Evolutionary conservation across 2,888 invertebrate species (phyloP).

Genomic region (Lymantria dispar): DNA sequence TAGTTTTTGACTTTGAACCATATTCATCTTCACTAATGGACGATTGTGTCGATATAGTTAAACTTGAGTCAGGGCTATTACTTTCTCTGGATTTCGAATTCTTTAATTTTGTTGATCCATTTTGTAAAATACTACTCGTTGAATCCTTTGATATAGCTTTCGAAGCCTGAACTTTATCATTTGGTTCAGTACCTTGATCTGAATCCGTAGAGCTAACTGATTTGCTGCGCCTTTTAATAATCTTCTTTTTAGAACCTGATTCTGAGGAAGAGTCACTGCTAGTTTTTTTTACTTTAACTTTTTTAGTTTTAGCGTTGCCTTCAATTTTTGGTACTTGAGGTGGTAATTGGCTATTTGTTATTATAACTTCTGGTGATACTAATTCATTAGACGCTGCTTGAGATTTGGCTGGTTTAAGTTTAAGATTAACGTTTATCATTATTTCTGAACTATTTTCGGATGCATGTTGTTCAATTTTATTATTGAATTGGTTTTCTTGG

Average conservation of each 20-base stretch:
- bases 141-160: conserved; percentile 48
- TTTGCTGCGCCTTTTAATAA: conserved; percentile 68
- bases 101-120: conserved; percentile 55
- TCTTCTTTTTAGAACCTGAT: conserved; percentile 61
- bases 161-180: conserved; percentile 45
- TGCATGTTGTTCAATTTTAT: conserved; percentile 55
- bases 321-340: conserved; percentile 77
- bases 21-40: conserved; percentile 77
- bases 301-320: conserved; percentile 55
- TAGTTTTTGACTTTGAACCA: conserved; percentile 50
- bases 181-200: conserved; percentile 56
- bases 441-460: conserved; percentile 69
- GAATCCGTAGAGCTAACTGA: conserved; percentile 73
- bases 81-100: conserved; percentile 70
- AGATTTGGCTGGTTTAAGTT: conserved; percentile 65
- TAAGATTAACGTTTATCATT: conserved; percentile 73
- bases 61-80: conserved; percentile 72
- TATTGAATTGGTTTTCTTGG: conserved; percentile 49
- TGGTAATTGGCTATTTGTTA: conserved; percentile 71
- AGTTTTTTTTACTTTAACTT: conserved; percentile 63
- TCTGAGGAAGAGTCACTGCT: conserved; percentile 68
- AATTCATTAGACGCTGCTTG: conserved; percentile 53
- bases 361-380: conserved; percentile 67
- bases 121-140: conserved; percentile 51
- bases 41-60: conserved; percentile 78